Conservation (phyloP, 2,888 invertebrate species). For the Agonopterix heracliana region DNA sequence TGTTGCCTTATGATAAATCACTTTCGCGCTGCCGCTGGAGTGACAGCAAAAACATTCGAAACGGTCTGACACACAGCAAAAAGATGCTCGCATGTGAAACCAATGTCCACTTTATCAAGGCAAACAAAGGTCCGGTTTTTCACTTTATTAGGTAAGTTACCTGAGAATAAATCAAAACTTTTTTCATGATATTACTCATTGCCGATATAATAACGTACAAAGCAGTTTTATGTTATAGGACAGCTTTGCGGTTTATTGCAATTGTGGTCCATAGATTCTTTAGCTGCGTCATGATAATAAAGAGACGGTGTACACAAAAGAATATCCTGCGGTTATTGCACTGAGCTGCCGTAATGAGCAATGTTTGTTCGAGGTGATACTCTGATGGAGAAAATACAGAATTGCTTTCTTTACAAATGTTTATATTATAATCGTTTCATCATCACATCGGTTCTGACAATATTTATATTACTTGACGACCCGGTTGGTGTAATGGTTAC, state of each 20-base stretch:
- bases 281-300: conserved; percentile 11
- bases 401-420: too few species aligned
- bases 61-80: conserved; percentile 46
- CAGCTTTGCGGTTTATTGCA: conserved; percentile 7
- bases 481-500: too few species aligned
- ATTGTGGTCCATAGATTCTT: conserved; percentile 2
- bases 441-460: too few species aligned
- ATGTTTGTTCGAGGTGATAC: background rate
- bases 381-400: too few species aligned
- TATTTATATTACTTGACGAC: too few species aligned
- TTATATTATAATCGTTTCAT: too few species aligned
- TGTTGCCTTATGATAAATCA: conserved; percentile 72
- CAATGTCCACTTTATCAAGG: conserved; percentile 43
- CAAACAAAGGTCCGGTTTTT: conserved; percentile 27
- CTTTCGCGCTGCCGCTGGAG: conserved; percentile 52
- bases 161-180: too few species aligned
- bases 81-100: conserved; percentile 45
- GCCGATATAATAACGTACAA: conserved; percentile 12
- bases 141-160: too few species aligned
- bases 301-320: conserved; percentile 13
- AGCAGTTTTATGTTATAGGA: conserved; percentile 21
- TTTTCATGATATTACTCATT: background rate
- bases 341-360: background rate
- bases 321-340: conserved; percentile 12
- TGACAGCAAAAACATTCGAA: conserved; percentile 51